Evolutionary conservation across 2,888 invertebrate species (phyloP), one percentile per base, ranked within the genome.

Genomic region (Teinopalpus imperialis): DNA sequence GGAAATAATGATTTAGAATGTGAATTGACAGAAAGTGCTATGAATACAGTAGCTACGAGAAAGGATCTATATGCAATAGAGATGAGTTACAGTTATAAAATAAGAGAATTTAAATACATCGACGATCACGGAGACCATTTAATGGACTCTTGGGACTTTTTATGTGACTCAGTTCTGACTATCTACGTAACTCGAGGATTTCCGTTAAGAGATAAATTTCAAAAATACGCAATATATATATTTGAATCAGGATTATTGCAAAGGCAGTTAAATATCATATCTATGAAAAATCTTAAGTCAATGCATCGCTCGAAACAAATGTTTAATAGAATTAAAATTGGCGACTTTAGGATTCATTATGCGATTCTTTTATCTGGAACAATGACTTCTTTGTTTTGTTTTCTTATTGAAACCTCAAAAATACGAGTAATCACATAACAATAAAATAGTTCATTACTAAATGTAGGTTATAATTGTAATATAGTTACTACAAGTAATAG

Each of bases 231-330:
- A 6, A 47, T 48, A 14, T 57, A 57, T 18, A 57, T 79, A 49
- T 69, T 59, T 18, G 79, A 82, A 51, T 53, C 62, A 1, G 81
- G 82, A 3, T 48, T 81, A 26, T 47, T 74, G 5, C 43, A 52
- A 16, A 60, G 62, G 21, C 70, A 73, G 29, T 48, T 63, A 18
- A 44, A 56, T 0, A 55, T 55, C 2, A 59, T 69, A 31, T 56
- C 52, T 39, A 35, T 57, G 2, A 60, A 61, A 12, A 54, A 54
- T 41, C 51, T 53, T 6, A 37, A 29, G 23, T 18, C 48, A 51
- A 42, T 51, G 36, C 18, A 47, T 34, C 12, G 41, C 43, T 34
- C 36, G 12, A 42, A 47, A 9, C 48, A 42, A 8, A 48, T 49
- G 16, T 69, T 58, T 37, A 56, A 59, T 36, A 56, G 43, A 26